Percentiles rank a stretch among this genome's conserved stretches.
Conservation (phyloP, 2,113 vertebrate species). For the Perccottus glenii region DNA sequence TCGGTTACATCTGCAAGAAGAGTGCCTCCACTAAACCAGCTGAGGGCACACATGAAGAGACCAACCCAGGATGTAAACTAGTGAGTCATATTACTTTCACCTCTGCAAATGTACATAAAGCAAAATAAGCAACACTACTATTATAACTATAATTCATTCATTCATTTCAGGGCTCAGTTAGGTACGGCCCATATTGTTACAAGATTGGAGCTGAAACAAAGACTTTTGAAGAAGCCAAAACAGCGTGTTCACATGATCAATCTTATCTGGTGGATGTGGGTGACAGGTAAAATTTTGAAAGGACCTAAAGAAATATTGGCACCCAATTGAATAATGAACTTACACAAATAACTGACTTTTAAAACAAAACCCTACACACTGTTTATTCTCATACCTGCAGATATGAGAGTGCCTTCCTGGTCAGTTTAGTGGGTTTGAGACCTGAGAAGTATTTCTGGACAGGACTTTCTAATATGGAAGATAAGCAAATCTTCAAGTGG, state of each 20-base stretch:
- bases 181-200: constrained; percentile 87
- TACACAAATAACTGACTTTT: too few species aligned
- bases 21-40: constrained; percentile 76
- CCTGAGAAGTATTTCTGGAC: constrained; percentile 94
- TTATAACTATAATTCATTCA: background rate
- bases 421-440: constrained; percentile 89
- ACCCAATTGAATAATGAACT: background rate
- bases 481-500: constrained; percentile 84
- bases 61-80: constrained; percentile 83
- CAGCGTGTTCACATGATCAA: constrained; percentile 73
- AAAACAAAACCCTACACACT: background rate
- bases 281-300: constrained; percentile 80
- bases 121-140: background rate
- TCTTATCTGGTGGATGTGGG: constrained; percentile 82
- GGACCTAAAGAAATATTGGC: background rate
- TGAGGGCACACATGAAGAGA: constrained; percentile 51
- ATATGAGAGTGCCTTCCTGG: constrained; percentile 93
- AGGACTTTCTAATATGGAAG: constrained; percentile 85
- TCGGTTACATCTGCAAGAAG: constrained; percentile 90
- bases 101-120: too few species aligned
- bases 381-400: constrained; percentile 62
- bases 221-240: constrained; percentile 85
- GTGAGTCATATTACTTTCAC: constrained; percentile 74
- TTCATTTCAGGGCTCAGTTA: constrained; percentile 84
- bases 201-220: constrained; percentile 81